Evolutionary conservation across 1,140 invertebrate species (phyloP), one percentile per base, ranked within the genome.

Genomic region (Galleria mellonella): DNA sequence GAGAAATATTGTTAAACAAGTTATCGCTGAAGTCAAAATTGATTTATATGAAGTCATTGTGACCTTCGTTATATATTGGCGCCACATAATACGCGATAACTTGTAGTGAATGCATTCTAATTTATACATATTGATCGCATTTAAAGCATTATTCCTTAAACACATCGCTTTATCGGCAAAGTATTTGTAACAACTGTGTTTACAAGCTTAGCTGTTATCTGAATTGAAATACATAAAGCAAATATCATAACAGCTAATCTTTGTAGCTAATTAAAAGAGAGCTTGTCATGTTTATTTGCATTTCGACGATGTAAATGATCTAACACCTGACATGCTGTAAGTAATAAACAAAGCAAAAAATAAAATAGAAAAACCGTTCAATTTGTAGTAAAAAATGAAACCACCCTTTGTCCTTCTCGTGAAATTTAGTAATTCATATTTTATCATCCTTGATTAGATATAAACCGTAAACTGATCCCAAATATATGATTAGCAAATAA

Each of bases 91-190:
- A 38, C 56, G 78, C 77, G 82, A 85, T 85, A 85, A 76, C 82
- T 83, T 85, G 77, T 67, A 60, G 6, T 23, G 17, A 23, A 51
- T 65, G 66, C 68, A 72, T 79, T 81, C 57, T 66, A 55, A 62
- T 68, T 78, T 81, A 62, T 69, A 71, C 74, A 76, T 79, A 72
- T 60, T 71, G 55, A 79, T 57, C 60, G 68, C 81, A 83, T 79
- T 76, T 49, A 62, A 62, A 60, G 64, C 64, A 72, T 75, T 72
- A 48, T 66, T 55, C 64, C 65, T 59, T 67, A 43, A 74, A 75
- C 75, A 83, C 82, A 85, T 83, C 67, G 82, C 79, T 85, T 83
- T 72, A 50, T 75, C 62, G 69, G 75, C 66, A 69, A 81, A 68
- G 42, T 79, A 63, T 72, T 48, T 61, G 55, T 57, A 55, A 67